phyloP scores from a whole-genome alignment of 2,888 invertebrate genomes.

The Gortyna flavago region DNA sequence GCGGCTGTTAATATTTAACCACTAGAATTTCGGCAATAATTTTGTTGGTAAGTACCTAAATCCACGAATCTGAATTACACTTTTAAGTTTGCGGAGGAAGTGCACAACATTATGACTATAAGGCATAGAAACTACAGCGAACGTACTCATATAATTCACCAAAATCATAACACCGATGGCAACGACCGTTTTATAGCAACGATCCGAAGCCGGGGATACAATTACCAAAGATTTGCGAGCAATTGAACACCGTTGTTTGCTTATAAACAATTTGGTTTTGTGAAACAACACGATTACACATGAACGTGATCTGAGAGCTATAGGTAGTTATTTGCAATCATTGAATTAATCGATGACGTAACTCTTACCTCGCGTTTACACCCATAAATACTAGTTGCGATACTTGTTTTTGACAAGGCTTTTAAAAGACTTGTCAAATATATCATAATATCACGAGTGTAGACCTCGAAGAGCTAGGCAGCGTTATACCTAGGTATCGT shows the following conservation, averaged over 20 bases:
- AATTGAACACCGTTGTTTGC: slow-evolving; percentile 21
- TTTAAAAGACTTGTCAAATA: not conserved
- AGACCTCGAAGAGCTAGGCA: not conserved
- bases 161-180: slow-evolving; percentile 31
- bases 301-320: slow-evolving; percentile 44
- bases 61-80: not conserved
- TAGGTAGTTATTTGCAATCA: slow-evolving; percentile 7
- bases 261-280: slow-evolving; percentile 49
- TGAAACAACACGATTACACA: slow-evolving; percentile 46
- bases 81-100: not conserved
- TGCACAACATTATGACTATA: not conserved
- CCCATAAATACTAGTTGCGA: not conserved
- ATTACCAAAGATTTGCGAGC: slow-evolving; percentile 45
- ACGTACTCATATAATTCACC: not conserved
- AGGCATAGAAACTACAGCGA: not conserved
- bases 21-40: not conserved
- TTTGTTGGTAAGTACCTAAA: not conserved
- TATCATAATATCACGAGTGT: not conserved
- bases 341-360: slow-evolving; percentile 14
- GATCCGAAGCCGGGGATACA: slow-evolving; percentile 8
- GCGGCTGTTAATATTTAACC: not conserved
- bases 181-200: slow-evolving; percentile 9
- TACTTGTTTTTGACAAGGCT: not conserved
- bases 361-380: not conserved
- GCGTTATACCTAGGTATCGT: too few relatives aligned